A percentile compares a stretch with the other conserved stretches of the same genome.
These are phyloP conservation scores for Galerucella nymphaeae DNA, from an alignment of 2,888 invertebrate species.

Conservation along the genomic window DNA sequence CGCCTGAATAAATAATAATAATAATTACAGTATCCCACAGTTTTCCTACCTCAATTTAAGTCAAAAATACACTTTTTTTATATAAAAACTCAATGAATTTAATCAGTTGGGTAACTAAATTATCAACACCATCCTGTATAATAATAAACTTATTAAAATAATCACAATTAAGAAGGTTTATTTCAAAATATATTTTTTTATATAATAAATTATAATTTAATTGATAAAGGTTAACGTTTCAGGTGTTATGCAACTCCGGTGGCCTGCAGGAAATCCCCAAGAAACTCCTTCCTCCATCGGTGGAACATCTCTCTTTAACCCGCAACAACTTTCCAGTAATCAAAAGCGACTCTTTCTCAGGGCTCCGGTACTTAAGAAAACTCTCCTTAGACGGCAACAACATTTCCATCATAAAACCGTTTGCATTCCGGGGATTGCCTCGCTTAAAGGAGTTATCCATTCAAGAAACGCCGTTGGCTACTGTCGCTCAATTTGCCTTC, in stretches of 20 bases:
- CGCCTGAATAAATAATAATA: too few species aligned
- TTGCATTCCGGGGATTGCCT: slow-evolving; percentile 86
- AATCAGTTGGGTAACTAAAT: too few species aligned
- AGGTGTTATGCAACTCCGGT: slow-evolving; percentile 91
- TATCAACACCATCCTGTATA: too few species aligned
- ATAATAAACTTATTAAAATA: too few species aligned
- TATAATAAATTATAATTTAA: background rate
- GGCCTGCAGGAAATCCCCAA: slow-evolving; percentile 83
- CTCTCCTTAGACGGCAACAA: slow-evolving; percentile 89
- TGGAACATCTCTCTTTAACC: slow-evolving; percentile 87
- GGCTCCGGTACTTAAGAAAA: slow-evolving; percentile 80
- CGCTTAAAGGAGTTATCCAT: slow-evolving; percentile 84
- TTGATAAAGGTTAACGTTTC: slow-evolving; percentile 54
- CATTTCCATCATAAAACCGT: slow-evolving; percentile 83
- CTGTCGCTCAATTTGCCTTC: slow-evolving; percentile 86
- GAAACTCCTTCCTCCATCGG: slow-evolving; percentile 77
- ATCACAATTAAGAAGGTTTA: too few species aligned
- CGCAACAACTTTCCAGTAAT: slow-evolving; percentile 86
- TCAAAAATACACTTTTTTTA: too few species aligned
- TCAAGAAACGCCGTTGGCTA: slow-evolving; percentile 85
- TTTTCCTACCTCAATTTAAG: too few species aligned
- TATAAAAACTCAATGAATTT: too few species aligned
- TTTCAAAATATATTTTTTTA: too few species aligned
- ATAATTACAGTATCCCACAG: too few species aligned
- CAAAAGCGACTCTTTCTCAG: slow-evolving; percentile 84